Evolutionary conservation across 1,140 invertebrate species (phyloP).

Genomic region (Lepidurus arcticus): DNA sequence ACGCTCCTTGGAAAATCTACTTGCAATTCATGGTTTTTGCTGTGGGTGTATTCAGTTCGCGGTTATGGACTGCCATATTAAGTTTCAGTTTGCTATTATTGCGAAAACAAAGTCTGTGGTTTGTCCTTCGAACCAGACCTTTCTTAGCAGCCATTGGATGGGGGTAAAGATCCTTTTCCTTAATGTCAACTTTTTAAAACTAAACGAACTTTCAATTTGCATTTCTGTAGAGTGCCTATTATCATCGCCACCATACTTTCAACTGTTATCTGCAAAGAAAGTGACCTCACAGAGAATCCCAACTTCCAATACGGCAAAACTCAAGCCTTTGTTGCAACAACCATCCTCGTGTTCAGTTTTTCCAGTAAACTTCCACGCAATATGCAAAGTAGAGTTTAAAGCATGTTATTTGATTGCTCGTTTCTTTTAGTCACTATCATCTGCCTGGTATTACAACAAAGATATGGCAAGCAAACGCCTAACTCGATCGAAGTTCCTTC

Average conservation of each 20-base stretch:
- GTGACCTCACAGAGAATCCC: conserved; percentile 57
- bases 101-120: conserved; percentile 71
- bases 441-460: conserved; percentile 67
- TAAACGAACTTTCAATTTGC: not conserved
- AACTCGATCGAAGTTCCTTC: conserved; percentile 39
- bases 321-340: conserved; percentile 62
- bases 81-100: conserved; percentile 75
- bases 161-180: conserved; percentile 54
- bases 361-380: conserved; percentile 50
- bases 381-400: not conserved
- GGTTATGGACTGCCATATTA: conserved; percentile 75
- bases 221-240: conserved; percentile 48
- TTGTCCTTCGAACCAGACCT: conserved; percentile 65
- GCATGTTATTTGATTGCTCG: conserved; percentile 30
- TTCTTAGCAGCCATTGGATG: conserved; percentile 66
- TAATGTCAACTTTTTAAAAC: not conserved
- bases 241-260: conserved; percentile 53
- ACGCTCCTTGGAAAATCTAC: conserved; percentile 53
- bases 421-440: conserved; percentile 58
- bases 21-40: conserved; percentile 66
- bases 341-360: conserved; percentile 60
- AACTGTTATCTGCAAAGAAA: conserved; percentile 47
- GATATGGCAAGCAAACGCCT: conserved; percentile 50
- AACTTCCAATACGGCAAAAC: conserved; percentile 71
- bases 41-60: conserved; percentile 65